A percentile compares a stretch with the other conserved stretches of the same genome.
Evolutionary conservation across 53 echinoderm and acorn worm genomes (phyloP).

Genomic region (Antedon mediterranea): DNA sequence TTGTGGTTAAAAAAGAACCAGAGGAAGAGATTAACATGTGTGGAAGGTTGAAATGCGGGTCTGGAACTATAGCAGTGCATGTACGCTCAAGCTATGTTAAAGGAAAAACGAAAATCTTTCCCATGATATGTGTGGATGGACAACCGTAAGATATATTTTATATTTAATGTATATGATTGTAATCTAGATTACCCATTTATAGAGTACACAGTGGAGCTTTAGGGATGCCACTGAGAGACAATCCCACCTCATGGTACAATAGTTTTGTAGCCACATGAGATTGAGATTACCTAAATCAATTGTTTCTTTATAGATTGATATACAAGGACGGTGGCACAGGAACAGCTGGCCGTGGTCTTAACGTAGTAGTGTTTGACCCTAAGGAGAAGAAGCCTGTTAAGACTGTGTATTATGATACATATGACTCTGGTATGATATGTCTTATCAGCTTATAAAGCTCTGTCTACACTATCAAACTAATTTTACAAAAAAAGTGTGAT

Average conservation of each 20-base stretch:
- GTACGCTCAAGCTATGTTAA: conserved; percentile 23
- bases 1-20: not conserved
- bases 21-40: not conserved
- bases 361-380: conserved; percentile 58
- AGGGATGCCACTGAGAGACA: too few species aligned
- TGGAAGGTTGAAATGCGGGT: conserved; percentile 11
- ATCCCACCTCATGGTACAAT: too few species aligned
- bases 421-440: conserved; percentile 44
- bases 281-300: too few species aligned
- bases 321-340: conserved; percentile 21
- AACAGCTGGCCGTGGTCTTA: conserved; percentile 56
- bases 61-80: conserved; percentile 20
- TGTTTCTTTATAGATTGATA: not conserved
- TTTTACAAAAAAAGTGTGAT: too few species aligned
- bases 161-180: too few species aligned
- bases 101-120: conserved; percentile 8
- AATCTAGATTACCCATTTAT: too few species aligned
- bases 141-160: conserved; percentile 29
- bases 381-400: conserved; percentile 34
- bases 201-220: too few species aligned
- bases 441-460: not conserved
- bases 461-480: too few species aligned
- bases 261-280: too few species aligned
- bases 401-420: conserved; percentile 68
- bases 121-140: conserved; percentile 46